Evolutionary conservation across 2,888 invertebrate species (phyloP).

Genomic region (Chrysolina haemoptera): DNA sequence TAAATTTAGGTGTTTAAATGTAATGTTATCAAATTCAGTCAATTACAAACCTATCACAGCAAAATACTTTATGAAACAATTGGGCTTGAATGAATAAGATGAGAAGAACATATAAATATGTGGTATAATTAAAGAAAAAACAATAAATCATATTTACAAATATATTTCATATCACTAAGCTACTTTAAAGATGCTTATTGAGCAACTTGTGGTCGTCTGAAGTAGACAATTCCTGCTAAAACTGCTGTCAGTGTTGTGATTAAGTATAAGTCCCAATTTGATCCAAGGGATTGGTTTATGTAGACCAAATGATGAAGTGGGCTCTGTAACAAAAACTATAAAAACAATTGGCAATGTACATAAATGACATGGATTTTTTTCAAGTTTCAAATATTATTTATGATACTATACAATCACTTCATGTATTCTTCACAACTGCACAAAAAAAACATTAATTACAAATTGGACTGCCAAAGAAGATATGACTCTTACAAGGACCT

Average conservation of each 20-base stretch:
- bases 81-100: no score
- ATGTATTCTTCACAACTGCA: no score
- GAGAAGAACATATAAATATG: neutral
- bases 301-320: conserved; percentile 77
- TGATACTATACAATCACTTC: no score
- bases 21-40: no score
- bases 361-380: no score
- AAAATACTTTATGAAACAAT: no score
- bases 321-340: conserved; percentile 71
- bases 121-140: neutral
- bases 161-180: conserved; percentile 45
- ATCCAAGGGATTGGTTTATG: conserved; percentile 81
- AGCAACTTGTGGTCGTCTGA: conserved; percentile 75
- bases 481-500: no score
- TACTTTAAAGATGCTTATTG: neutral
- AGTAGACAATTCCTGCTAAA: conserved; percentile 87
- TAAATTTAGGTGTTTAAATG: no score
- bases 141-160: conserved; percentile 46
- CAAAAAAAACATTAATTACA: no score
- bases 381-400: no score
- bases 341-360: conserved; percentile 30
- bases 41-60: no score
- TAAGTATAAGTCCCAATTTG: conserved; percentile 96
- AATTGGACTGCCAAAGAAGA: no score
- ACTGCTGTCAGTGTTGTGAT: conserved; percentile 86